Evolutionary conservation across 2,888 invertebrate species (phyloP), one percentile per base, ranked within the genome.

Genomic region (Hirtodrosophila cameraria): DNA sequence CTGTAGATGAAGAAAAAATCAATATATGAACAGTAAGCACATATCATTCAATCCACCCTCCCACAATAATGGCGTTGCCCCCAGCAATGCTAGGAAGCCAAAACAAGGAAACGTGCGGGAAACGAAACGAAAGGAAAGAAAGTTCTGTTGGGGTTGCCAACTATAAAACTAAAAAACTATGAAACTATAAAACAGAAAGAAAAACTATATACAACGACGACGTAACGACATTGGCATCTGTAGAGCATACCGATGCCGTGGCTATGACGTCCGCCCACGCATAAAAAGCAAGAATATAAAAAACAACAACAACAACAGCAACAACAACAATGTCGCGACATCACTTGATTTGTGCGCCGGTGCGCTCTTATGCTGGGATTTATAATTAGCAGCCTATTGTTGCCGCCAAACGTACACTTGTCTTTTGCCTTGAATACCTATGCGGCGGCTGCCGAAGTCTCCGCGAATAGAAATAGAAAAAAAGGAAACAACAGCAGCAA

Each of bases 321-420:
- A 35, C 41, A 30, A 49, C 27, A 53, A 36, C 48, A 57, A 25
- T 11, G 33, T 54, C 49, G 61, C 73, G 73, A 72, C 78, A 77
- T 67, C 70, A 68, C 49, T 71, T 70, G 46, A 72, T 31, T 61
- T 55, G 72, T 72, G 67, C 67, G 64, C 73, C 64, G 65, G 65
- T 71, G 75, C 60, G 66, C 65, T 71, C 38, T 63, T 78, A 76
- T 78, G 74, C 80, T 79, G 82, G 39, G 82, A 79, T 80, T 80
- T 80, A 80, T 82, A 82, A 80, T 80, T 80, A 80, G 80, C 80
- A 77, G 65, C 59, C 82, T 53, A 77, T 80, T 80, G 80, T 80
- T 82, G 76, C 79, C 79, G 79, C 78, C 76, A 79, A 79, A 76
- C 55, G 68, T 65, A 58, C 50, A 50, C 35, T 53, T 49, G 7